Evolutionary conservation across 2,888 invertebrate genomes (phyloP), one percentile per base, ranked within the genome.

Genomic region (Exocentrus adspersus): DNA sequence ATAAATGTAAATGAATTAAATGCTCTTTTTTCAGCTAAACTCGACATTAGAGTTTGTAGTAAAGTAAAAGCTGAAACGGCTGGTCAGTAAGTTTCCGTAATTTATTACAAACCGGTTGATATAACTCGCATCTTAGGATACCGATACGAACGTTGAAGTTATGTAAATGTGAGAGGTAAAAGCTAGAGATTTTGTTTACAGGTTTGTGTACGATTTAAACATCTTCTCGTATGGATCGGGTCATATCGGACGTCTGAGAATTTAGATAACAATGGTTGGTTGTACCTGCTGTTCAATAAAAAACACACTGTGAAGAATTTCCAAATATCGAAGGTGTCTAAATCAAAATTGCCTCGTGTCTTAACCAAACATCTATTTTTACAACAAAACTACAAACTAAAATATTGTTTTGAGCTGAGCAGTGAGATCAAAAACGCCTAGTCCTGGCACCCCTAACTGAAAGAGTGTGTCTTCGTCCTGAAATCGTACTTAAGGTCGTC

Each of bases 401-500:
- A n/a, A n/a, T n/a, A n/a, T n/a, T n/a, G n/a, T n/a, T n/a, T n/a
- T n/a, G n/a, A n/a, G n/a, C n/a, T n/a, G n/a, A n/a, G n/a, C n/a
- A n/a, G n/a, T n/a, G n/a, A n/a, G n/a, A n/a, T n/a, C n/a, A n/a
- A n/a, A n/a, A n/a, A n/a, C n/a, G n/a, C n/a, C n/a, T n/a, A n/a
- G n/a, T n/a, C n/a, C n/a, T n/a, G n/a, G 37, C 37, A 17, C 9
- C 51, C 16, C 45, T 58, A 50, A 68, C 72, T 61, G 28, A 75
- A 46, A 12, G 75, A 78, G 71, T 81, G 81, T 9, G 75, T 79
- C 68, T 78, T 79, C 48, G 81, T 81, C 68, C 80, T 75, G 71
- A 81, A 81, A 74, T 81, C 81, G 68, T 80, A 81, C 68, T 79
- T 79, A 16, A 81, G 65, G 70, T 81, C 81, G 58, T 73, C 80